Base-by-base conservation (phyloP, 2,888 invertebrate species). In the Cosmorhoe ocellata region DNA sequence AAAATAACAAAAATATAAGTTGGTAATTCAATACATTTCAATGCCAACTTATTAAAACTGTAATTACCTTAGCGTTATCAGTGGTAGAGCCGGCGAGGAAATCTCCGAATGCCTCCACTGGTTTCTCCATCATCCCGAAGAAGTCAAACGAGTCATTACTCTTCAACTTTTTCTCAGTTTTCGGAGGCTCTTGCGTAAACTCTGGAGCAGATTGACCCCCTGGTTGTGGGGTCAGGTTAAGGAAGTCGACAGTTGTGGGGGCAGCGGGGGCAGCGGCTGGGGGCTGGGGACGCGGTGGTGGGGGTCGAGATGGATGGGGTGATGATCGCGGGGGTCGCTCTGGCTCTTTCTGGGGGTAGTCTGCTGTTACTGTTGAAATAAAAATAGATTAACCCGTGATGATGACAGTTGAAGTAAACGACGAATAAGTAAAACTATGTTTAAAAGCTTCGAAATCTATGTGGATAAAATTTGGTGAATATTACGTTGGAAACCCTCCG, bases 101-200 rank as follows among this genome's bases (percentile, higher is more conserved):
- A 61, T 90, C 90, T 1, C 90, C 90, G 45, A 91, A 91, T 6
- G 77, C 66, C 44, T 89, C 89, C 43, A 88, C 89, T 33, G 67
- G 79, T 81, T 92, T 95, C 93, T 76, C 89, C 88, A 83, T 81
- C 81, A 88, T 79, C n/a, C 90, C 89, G 56, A 91, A 91, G 76
- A 91, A 89, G 55, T 95, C 95, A 33, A 93, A 91, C 0, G 92
- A 91, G 69, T 91, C 92, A 22, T 81, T 81, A 50, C 65, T 80
- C 58, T 82, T 81, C 12, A 87, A 46, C 45, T 84, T 83, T 45
- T 70, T 76, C 49, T 76, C 77, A 0, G 55, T 24, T 33, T 62
- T 53, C 4, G 40, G 10, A 66, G 4, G 63, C 47, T 44, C 63
- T 46, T 40, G 33, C 1, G 37, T 13, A 10, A 33, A 12, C 36